Percentiles rank a stretch among this genome's conserved stretches.
Evolutionary conservation across 2,888 invertebrate species (phyloP).

Genomic region (Brachynemurus nebulosus): DNA sequence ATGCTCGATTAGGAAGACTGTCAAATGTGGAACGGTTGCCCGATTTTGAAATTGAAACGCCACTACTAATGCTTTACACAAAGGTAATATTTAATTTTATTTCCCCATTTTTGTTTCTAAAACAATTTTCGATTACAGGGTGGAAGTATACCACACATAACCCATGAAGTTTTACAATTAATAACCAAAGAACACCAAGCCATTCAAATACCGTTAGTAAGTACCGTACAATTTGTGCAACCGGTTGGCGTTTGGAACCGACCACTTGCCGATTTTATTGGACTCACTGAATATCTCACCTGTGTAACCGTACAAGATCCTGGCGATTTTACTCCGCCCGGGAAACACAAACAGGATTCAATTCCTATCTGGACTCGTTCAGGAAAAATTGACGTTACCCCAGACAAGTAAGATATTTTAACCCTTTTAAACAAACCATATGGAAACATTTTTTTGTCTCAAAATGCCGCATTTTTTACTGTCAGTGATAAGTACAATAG

Average conservation of each 20-base stretch:
- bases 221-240: constrained; percentile 48
- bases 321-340: constrained; percentile 45
- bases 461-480: too few relatives aligned
- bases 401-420: constrained; percentile 42
- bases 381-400: constrained; percentile 54
- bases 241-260: constrained; percentile 48
- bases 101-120: constrained; percentile 9
- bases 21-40: constrained; percentile 43
- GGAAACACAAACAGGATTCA: constrained; percentile 49
- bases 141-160: constrained; percentile 72
- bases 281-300: constrained; percentile 37
- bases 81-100: constrained; percentile 35
- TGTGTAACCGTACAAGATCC: constrained; percentile 54
- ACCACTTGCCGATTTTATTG: constrained; percentile 56
- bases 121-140: constrained; percentile 37
- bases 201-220: constrained; percentile 58
- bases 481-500: too few relatives aligned
- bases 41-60: constrained; percentile 50
- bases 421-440: too few relatives aligned
- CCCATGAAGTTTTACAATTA: constrained; percentile 56
- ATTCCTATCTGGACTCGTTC: constrained; percentile 66
- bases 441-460: too few relatives aligned
- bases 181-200: constrained; percentile 45
- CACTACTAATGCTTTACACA: constrained; percentile 59
- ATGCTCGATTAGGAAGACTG: constrained; percentile 48